Conservation (phyloP, 2,113 vertebrate species). For the Etheostoma spectabile region DNA sequence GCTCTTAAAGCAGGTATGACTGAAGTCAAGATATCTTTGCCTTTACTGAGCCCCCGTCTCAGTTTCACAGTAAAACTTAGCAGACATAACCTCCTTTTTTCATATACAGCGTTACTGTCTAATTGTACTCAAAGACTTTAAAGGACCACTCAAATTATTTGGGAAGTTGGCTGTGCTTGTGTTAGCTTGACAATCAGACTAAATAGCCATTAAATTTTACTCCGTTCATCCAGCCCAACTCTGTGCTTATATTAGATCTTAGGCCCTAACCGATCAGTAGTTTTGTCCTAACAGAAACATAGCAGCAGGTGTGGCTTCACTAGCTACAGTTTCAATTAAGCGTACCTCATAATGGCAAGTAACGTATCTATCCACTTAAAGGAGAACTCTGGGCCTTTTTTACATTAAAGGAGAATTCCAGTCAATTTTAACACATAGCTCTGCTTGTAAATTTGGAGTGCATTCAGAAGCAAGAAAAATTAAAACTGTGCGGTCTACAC, state of each 20-base stretch:
- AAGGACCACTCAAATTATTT: background rate
- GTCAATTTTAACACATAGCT: no score
- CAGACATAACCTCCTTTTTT: background rate
- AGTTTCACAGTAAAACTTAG: background rate
- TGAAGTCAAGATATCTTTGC: constrained; percentile 2
- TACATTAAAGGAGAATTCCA: no score
- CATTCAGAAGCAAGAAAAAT: no score
- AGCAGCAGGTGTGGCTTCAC: background rate
- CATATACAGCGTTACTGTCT: background rate
- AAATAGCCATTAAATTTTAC: background rate
- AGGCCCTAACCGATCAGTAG: background rate
- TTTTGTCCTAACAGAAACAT: background rate
- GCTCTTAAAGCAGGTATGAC: constrained; percentile 56
- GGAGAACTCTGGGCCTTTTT: no score
- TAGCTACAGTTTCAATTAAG: background rate
- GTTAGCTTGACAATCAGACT: background rate
- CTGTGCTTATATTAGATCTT: background rate
- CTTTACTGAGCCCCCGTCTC: background rate
- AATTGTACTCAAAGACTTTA: background rate
- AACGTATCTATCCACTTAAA: background rate
- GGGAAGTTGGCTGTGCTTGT: background rate
- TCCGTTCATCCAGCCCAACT: background rate
- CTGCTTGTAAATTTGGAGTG: no score
- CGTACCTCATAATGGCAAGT: background rate
- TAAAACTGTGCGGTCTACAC: no score